A percentile compares a stretch with the other conserved stretches of the same genome.
Conservation (phyloP, 2,888 invertebrate genomes). For the Malacosoma neustria region DNA sequence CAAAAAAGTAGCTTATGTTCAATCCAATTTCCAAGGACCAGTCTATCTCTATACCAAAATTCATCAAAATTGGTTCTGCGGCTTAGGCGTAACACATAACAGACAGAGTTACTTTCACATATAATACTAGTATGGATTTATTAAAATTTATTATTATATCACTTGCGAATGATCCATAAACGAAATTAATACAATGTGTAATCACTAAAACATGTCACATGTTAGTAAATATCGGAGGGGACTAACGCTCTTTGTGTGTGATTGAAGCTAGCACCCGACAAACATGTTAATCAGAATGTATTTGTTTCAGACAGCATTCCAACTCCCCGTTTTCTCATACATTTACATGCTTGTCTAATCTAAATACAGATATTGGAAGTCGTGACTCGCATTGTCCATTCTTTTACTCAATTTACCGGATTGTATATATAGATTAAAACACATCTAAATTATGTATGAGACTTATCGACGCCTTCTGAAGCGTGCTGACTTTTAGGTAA, state of each 20-base stretch:
- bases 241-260: background rate
- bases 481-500: constrained; percentile 22
- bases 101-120: too few species aligned
- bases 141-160: too few species aligned
- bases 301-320: background rate
- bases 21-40: too few species aligned
- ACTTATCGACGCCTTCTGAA: constrained; percentile 41
- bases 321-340: background rate
- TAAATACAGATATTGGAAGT: constrained; percentile 47
- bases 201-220: too few species aligned
- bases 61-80: too few species aligned
- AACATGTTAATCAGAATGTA: background rate
- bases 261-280: background rate
- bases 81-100: too few species aligned
- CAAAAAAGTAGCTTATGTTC: too few species aligned
- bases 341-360: constrained; percentile 50
- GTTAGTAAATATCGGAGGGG: too few species aligned
- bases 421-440: constrained; percentile 42
- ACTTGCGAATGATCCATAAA: too few species aligned
- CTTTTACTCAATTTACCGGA: constrained; percentile 28
- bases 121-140: too few species aligned
- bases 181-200: too few species aligned
- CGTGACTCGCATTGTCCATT: constrained; percentile 59
- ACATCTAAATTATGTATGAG: constrained; percentile 50
- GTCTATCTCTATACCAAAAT: too few species aligned